These are phyloP conservation scores for Rhombomys opimus DNA, from an alignment of 2,113 vertebrate species.

Conservation along the genomic window DNA sequence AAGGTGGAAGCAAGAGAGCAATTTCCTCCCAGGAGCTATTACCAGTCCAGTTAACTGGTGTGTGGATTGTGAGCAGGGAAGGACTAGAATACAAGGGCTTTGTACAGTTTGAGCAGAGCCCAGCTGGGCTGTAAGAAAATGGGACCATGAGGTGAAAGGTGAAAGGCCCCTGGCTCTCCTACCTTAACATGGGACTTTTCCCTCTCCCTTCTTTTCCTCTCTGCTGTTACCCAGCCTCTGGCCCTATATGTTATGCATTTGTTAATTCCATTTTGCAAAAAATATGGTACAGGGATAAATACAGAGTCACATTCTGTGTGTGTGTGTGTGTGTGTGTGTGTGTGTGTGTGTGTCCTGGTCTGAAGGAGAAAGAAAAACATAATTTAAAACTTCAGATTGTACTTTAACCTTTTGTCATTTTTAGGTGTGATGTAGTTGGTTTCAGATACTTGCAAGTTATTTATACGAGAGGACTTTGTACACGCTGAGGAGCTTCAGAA, in stretches of 20 bases:
- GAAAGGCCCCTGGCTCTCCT: neutral
- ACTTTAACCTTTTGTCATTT: neutral
- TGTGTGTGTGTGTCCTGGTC: neutral
- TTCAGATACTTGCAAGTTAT: neutral
- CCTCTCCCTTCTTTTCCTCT: neutral
- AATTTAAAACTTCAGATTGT: neutral
- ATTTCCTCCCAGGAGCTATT: neutral
- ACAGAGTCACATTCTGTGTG: neutral
- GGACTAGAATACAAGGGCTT: neutral
- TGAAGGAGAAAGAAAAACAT: neutral
- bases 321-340: neutral
- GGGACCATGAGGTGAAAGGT: neutral
- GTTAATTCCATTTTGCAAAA: neutral
- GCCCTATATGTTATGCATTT: too few relatives aligned
- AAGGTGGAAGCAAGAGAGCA: neutral
- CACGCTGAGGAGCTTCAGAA: neutral
- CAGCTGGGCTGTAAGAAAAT: neutral
- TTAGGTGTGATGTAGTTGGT: neutral
- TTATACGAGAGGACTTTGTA: neutral
- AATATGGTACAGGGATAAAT: neutral
- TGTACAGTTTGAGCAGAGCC: too few relatives aligned
- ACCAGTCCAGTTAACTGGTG: rapidly evolving
- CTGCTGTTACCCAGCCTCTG: too few relatives aligned
- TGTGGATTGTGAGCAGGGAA: neutral
- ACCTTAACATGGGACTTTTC: neutral